Base-by-base conservation (phyloP, 1,140 invertebrate genomes). In the Brachionus sp. region DNA sequence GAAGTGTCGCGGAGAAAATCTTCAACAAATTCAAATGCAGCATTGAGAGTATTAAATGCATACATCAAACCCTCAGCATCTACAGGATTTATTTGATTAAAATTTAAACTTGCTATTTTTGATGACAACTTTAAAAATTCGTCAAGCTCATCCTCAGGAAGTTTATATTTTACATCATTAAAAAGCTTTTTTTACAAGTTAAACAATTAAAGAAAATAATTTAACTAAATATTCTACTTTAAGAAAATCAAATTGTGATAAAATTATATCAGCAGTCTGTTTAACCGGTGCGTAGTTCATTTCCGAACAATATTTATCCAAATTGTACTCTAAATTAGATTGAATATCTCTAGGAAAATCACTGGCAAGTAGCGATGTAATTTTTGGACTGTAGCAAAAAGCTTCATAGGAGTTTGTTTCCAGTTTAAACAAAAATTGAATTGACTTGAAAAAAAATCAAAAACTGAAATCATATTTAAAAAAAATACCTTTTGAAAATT, bases 11-110 rank as follows among this genome's bases (percentile, higher is more conserved):
- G 19, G 6, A 80, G 37, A 62, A 62, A 42, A 37, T 80, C 37
- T 19, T 66, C 62, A 6, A 80, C 35, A 80, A 80, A 80, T n/a
- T 19, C 23, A 44, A 80, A 35, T 13, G 16, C 50, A 9, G 77
- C 62, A 35, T 80, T 80, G 3, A 80, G 16, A n/a, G 77, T 80
- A 19, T 62, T 80, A 19, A 80, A 80, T 19, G 35, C 77, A n/a
- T 62, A 39, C 39, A 80, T 19, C 16, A 80, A 29, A 5, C 37
- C 23, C 35, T 80, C 50, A n/a, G 77, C 50, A 42, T 80, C 77
- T 6, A 37, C 62, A 25, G 25, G 35, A 6, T 10, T 62, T 19
- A 80, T 42, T 66, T 80, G 50, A 12, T 80, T 57, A 19, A 80
- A 66, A 44, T 80, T 44, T 23, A 80, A 80, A 44, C 19, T 80